Percentiles rank a stretch among this genome's conserved stretches.
Evolutionary conservation across 2,113 vertebrate species (phyloP).

Genomic region (Vidua chalybeata): DNA sequence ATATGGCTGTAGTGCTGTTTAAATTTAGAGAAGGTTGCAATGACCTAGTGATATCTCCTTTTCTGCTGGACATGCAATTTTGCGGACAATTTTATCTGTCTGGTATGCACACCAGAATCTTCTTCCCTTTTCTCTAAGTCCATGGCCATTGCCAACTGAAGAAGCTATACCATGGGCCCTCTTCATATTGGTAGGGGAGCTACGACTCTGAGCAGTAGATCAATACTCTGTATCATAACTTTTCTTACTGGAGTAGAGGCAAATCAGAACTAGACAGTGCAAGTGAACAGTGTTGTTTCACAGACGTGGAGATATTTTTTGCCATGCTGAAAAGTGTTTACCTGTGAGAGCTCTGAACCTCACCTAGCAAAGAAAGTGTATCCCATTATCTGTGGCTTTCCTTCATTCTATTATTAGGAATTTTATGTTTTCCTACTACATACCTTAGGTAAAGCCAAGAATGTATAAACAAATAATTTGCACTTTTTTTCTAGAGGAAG

Average conservation of each 20-base stretch:
- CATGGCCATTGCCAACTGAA: neutral
- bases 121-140: neutral
- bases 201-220: neutral
- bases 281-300: neutral
- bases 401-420: neutral
- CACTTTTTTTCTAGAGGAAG: slow-evolving; percentile 8
- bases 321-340: neutral
- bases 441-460: neutral
- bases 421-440: neutral
- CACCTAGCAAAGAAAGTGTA: neutral
- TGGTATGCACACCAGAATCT: neutral
- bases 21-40: neutral
- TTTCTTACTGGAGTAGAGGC: neutral
- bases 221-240: neutral
- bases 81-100: neutral
- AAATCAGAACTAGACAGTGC: neutral
- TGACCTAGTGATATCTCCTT: neutral
- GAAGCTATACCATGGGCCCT: neutral
- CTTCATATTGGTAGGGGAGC: neutral
- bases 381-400: neutral
- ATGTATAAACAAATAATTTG: neutral
- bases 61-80: neutral
- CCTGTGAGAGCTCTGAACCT: neutral
- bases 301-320: neutral
- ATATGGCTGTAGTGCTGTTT: neutral